Evolutionary conservation across 92 coral and sea anemone species (phyloP), one percentile per base, ranked within the genome.

Genomic region (Ricordea florida): DNA sequence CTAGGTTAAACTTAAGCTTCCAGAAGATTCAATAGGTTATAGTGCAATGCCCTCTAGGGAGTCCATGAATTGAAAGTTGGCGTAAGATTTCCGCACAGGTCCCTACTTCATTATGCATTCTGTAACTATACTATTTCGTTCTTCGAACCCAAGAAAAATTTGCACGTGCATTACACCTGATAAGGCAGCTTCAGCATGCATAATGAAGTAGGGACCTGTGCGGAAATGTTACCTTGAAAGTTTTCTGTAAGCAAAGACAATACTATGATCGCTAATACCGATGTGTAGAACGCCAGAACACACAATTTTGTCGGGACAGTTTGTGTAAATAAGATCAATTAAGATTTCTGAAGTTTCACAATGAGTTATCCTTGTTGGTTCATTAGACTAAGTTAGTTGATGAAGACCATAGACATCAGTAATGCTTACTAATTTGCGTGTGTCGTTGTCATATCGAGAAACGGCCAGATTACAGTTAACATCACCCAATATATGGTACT

Each of bases 231-330:
- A 24, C 18, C 45, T 41, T 24, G 84, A 78, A 29, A 49, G 55
- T 58, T 61, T 60, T 10, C 86, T 37, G 52, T 46, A 69, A 24
- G 76, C 69, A 82, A 59, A 81, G 17, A 81, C 50, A 20, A 82
- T 45, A 38, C 82, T 63, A 42, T 82, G 83, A 59, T 75, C 82
- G 70, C 82, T 83, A 45, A 74, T 65, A 21, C 82, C 51, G 68
- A 83, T 34, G 23, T 66, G 79, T 16, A 58, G 46, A 51, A 83
- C 79, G 14, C 89, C 89, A 2, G 79, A 75, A 57, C 88, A 64
- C 57, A 40, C 77, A 43, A 82, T 69, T 34, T 64, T 83, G 37
- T 83, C 83, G 6, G 66, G 83, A 66, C 64, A 64, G 40, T 65
- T 83, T 21, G 78, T 83, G 49, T 60, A 66, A 21, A 65, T 83